phyloP scores from a whole-genome alignment of 2,797 vertebrate species.

The Melanotaenia maccullochi region DNA sequence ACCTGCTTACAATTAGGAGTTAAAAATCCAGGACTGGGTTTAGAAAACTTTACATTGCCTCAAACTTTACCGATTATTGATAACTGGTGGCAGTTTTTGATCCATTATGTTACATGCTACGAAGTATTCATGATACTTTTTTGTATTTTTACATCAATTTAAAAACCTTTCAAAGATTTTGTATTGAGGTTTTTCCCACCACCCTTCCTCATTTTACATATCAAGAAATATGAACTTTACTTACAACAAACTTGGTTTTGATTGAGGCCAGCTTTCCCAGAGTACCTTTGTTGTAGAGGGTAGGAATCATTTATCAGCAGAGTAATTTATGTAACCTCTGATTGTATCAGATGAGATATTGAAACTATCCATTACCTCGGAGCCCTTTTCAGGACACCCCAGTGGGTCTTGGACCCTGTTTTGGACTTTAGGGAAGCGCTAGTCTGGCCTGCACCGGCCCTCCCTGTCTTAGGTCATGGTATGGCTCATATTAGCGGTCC shows the following conservation, averaged over 20 bases:
- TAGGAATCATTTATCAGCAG: slow-evolving; percentile 31
- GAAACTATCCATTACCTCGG: slow-evolving; percentile 26
- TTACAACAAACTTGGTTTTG: slow-evolving; percentile 8
- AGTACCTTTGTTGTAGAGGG: background rate
- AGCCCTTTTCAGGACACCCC: slow-evolving; percentile 37
- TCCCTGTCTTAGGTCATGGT: slow-evolving; percentile 53
- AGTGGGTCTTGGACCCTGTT: slow-evolving; percentile 36
- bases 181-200: background rate
- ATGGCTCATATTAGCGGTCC: slow-evolving; percentile 84
- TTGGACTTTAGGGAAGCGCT: slow-evolving; percentile 37
- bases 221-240: slow-evolving; percentile 16
- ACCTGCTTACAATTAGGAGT: too few relatives aligned
- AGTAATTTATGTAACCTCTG: slow-evolving; percentile 16
- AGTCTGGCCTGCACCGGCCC: slow-evolving; percentile 16
- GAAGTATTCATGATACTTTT: background rate
- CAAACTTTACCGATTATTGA: too few relatives aligned
- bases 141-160: background rate
- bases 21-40: too few relatives aligned
- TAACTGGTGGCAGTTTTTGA: background rate
- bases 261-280: slow-evolving; percentile 31
- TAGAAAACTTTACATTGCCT: too few relatives aligned
- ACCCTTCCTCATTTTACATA: background rate
- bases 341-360: slow-evolving; percentile 33
- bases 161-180: background rate
- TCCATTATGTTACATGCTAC: background rate